Conservation (phyloP, 1,140 invertebrate genomes). For the Drosophila suzukii region DNA sequence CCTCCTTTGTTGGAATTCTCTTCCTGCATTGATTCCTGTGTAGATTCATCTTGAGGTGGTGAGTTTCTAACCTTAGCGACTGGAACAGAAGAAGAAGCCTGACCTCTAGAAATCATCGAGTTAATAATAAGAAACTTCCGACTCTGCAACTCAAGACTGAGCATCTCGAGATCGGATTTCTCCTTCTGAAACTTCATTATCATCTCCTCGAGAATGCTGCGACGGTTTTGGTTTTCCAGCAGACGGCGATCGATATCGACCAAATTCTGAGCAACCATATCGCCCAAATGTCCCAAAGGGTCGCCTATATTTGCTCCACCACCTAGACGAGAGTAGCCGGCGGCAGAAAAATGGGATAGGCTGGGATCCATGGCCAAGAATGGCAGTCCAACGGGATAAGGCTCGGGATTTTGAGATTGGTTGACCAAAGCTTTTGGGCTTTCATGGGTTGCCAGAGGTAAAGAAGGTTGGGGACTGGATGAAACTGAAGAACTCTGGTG, state of each 20-base stretch:
- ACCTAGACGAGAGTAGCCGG: not conserved
- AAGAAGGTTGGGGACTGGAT: not conserved
- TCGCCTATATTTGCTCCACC: not conserved
- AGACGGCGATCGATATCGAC: constrained; percentile 73
- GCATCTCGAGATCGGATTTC: constrained; percentile 70
- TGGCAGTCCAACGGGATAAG: constrained; percentile 26
- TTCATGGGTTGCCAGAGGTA: not conserved
- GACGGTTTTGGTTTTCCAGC: constrained; percentile 72
- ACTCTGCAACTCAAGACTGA: constrained; percentile 70
- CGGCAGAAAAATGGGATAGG: constrained; percentile 17
- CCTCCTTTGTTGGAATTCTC: not conserved
- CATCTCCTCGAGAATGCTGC: constrained; percentile 77
- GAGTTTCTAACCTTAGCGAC: constrained; percentile 2
- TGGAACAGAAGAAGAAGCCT: constrained; percentile 11
- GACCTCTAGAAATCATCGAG: constrained; percentile 24
- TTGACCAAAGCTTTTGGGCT: not conserved
- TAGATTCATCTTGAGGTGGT: constrained; percentile 1
- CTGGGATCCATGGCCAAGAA: constrained; percentile 30
- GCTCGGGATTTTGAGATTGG: constrained; percentile 2
- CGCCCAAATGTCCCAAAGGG: constrained; percentile 15
- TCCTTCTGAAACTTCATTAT: constrained; percentile 78
- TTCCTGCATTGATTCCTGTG: not conserved
- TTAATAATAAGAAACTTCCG: constrained; percentile 71
- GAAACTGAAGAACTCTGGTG: not conserved
- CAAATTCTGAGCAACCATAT: constrained; percentile 53